Evolutionary conservation across 2,797 vertebrate species (phyloP), one percentile per base, ranked within the genome.

Genomic region (Zenarchopterus dispar): DNA sequence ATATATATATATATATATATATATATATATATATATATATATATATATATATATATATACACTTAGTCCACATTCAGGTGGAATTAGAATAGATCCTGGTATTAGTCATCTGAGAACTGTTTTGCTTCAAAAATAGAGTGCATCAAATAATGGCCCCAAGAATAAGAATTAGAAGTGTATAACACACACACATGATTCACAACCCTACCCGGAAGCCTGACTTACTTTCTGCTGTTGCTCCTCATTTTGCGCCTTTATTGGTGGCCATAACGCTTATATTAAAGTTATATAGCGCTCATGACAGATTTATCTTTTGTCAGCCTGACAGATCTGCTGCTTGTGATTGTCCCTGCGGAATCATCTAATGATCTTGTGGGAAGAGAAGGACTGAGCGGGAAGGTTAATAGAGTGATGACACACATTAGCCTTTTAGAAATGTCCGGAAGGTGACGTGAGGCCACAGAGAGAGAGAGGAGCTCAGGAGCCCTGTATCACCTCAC

Each of bases 381-480:
- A 55, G 66, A 47, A 45, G 24, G 58, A 57, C 48, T 57, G 17
- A 58, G 51, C 49, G 17, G 56, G 62, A 70, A 73, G 71, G 65
- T 73, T 76, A 75, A 74, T 67, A 42, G 63, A 67, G 50, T 43
- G 31, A 72, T 24, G 71, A 60, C 43, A 48, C 56, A 78, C 73
- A 84, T 82, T 86, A 81, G 77, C 80, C 70, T 81, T 83, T 78
- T 17, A 58, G 22, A 80, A 80, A 83, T 81, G 82, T 80, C 70
- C 67, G 49, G 61, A n/a, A 28, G 52, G 58, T 68, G 67, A 67
- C 63, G 68, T 58, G 18, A 62, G 73, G 55, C 68, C 59, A 69
- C 56, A 42, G 61, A 70, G 58, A 45, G 61, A 39, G 36, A 39
- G 36, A 39, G 36, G 11, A 36, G 4, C 33, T 1, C 33, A 10